Conservation (phyloP, 2,113 vertebrate species). For the Cyphomyrus plagiostoma region DNA sequence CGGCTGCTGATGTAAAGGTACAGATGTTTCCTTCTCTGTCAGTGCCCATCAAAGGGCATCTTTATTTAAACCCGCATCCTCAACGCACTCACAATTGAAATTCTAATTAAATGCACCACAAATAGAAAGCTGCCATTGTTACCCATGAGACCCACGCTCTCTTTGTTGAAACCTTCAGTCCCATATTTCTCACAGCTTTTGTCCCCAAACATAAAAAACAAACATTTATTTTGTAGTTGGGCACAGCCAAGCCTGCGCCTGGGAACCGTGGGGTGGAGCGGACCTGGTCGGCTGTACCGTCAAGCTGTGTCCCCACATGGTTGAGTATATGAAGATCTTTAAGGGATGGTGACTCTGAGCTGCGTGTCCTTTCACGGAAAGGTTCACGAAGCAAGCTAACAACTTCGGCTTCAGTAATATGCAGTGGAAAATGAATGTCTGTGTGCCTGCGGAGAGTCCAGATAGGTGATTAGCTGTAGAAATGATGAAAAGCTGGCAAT, state of each 20-base stretch:
- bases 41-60: not conserved
- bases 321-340: not conserved
- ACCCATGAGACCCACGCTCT: not conserved
- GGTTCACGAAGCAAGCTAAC: not conserved
- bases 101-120: conserved; percentile 11
- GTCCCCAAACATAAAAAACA: not conserved
- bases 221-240: not conserved
- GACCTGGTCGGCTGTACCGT: not conserved
- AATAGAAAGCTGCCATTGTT: not conserved
- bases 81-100: not conserved
- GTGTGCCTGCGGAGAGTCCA: not conserved
- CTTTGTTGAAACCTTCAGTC: not conserved
- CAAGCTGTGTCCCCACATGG: not conserved
- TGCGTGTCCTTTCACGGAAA: not conserved
- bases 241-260: not conserved
- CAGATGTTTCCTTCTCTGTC: conserved; percentile 11
- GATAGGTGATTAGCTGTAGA: not conserved
- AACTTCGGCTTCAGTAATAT: not conserved
- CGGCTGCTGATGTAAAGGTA: not conserved
- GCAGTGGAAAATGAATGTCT: not conserved
- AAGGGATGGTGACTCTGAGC: not conserved
- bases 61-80: not conserved
- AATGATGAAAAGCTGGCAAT: not conserved
- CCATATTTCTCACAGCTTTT: not conserved
- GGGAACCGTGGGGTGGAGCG: not conserved